Percentiles rank a stretch among this genome's conserved stretches.
Conservation (phyloP, 2,797 vertebrate species). For the Danionella dracula region DNA sequence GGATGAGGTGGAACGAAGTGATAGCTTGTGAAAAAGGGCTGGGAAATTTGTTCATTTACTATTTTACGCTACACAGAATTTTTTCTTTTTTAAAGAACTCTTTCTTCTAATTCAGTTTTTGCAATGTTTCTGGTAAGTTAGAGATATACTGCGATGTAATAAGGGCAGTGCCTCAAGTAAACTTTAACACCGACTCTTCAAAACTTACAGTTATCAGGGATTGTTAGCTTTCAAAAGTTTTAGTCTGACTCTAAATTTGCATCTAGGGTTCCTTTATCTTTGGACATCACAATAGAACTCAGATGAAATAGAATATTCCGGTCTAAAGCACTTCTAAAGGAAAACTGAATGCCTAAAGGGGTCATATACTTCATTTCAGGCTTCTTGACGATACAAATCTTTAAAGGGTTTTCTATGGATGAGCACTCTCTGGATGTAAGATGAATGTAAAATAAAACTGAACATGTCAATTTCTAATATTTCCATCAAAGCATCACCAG, state of each 20-base stretch:
- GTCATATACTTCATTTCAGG: no score
- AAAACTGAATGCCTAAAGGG: background rate
- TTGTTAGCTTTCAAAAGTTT: no score
- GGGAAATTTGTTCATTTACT: background rate
- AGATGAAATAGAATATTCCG: background rate
- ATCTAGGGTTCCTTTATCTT: no score
- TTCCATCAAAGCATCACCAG: no score
- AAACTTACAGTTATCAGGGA: no score
- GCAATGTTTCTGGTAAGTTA: background rate
- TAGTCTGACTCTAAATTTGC: no score
- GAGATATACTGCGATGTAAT: background rate
- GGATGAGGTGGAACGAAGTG: conserved; percentile 34
- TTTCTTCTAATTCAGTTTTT: conserved; percentile 10
- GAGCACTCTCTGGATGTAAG: no score
- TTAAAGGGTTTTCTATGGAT: no score
- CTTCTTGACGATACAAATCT: no score
- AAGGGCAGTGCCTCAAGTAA: background rate
- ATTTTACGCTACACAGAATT: conserved; percentile 15
- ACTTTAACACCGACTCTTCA: background rate
- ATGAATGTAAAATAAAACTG: no score
- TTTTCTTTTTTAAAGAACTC: no score
- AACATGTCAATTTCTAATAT: no score
- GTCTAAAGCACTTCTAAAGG: background rate
- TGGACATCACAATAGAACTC: conserved; percentile 1
- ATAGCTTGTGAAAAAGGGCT: conserved; percentile 31